Evolutionary conservation across 2,888 invertebrate species (phyloP), one percentile per base, ranked within the genome.

Genomic region (Stenodera caucasica): DNA sequence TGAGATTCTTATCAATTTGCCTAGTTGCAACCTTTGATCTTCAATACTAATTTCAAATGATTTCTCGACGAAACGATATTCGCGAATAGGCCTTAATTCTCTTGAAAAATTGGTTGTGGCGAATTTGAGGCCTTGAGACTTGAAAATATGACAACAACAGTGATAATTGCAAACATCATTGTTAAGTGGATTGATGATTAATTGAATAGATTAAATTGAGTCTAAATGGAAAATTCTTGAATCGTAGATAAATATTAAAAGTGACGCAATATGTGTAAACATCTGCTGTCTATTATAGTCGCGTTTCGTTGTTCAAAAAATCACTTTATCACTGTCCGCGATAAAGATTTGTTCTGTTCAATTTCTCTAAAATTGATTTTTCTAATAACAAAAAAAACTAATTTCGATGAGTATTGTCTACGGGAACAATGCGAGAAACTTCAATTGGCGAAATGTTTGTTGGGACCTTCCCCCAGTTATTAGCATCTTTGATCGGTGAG

Each of bases 401-500:
- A 21, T 18, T 37, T 54, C 37, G 54, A 54, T 37, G 37, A 37
- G 33, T 33, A 40, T 11, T 54, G 2, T 29, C 18, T 40, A 12
- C 8, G 2, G 26, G 18, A 26, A 57, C 21, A 26, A 61, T 61
- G 61, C 59, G 49, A 51, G 55, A 62, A 33, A 57, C 62, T 18
- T 37, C 55, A 5, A 18, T 61, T 21, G 29, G 49, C 11, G 49
- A 63, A 18, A 70, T 69, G 59, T 67, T 72, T 35, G 57, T 60
- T 35, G 68, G 69, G 9, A 72, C 72, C 14, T 66, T 64, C 35
- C 69, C 70, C 11, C 72, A 72, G 52, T 53, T 72, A 14, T 40
- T 71, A 12, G 70, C 72, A 11, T 70, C 70, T 15, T 54, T 72
- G 59, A 65, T 68, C 55, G 70, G 72, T 72, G 63, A 67, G 66